phyloP scores from a whole-genome alignment of 2,797 vertebrate species.

The Nyctalus aviator region DNA sequence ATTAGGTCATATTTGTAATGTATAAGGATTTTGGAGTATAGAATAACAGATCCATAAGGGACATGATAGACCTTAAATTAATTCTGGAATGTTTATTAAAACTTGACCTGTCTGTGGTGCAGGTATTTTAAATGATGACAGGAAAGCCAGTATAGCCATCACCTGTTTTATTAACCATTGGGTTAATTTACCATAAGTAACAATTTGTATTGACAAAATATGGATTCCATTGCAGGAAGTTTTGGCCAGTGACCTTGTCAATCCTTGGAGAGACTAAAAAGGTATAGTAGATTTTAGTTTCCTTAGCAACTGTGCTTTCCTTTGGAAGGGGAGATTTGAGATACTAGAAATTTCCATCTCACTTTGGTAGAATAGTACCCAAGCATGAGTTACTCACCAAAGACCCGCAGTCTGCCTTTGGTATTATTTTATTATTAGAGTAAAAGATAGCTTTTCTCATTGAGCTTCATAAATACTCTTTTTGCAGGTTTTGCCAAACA shows the following conservation, averaged over 20 bases:
- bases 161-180: too few relatives aligned
- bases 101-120: neutral
- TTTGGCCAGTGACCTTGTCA: constrained; percentile 93
- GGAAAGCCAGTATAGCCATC: neutral
- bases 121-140: constrained; percentile 36
- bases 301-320: neutral
- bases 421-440: neutral
- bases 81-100: constrained; percentile 37
- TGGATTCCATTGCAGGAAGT: constrained; percentile 92
- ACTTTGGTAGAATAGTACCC: neutral
- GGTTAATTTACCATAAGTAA: constrained; percentile 4
- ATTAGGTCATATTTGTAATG: neutral
- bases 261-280: constrained; percentile 91
- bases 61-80: neutral
- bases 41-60: neutral
- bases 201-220: constrained; percentile 27
- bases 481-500: constrained; percentile 92
- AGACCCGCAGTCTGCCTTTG: neutral
- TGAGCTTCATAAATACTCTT: constrained; percentile 30
- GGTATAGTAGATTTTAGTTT: constrained; percentile 86
- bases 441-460: neutral
- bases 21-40: neutral
- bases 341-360: constrained; percentile 4
- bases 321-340: neutral
- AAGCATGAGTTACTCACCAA: neutral